Percentiles rank a stretch among this genome's conserved stretches.
These are phyloP conservation scores for Sus cebifrons DNA, from an alignment of 2,797 vertebrate genomes.

Conservation along the genomic window DNA sequence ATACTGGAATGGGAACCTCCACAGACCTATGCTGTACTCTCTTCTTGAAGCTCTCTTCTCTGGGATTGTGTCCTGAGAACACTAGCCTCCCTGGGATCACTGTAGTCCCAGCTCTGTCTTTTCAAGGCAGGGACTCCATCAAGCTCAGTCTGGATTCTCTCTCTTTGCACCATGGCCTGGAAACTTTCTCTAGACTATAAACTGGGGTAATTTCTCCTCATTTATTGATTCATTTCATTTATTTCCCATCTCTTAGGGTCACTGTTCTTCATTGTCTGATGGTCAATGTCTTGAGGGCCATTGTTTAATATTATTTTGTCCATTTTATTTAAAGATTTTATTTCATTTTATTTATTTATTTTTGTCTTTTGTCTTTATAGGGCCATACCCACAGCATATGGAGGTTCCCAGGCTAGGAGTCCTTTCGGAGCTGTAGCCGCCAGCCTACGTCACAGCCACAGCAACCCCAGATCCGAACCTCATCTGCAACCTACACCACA, in stretches of 20 bases:
- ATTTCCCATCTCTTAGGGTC: background rate
- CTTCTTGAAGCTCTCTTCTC: background rate
- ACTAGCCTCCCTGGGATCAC: background rate
- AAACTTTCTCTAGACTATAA: background rate
- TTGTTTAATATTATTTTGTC: background rate
- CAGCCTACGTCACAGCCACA: too few species aligned
- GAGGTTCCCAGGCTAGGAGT: too few species aligned
- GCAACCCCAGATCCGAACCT: too few species aligned
- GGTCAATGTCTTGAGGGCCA: background rate
- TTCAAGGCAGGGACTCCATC: background rate
- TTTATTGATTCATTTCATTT: background rate
- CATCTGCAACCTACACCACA: too few species aligned
- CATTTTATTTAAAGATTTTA: background rate
- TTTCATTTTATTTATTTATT: too few species aligned
- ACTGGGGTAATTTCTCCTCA: too few species aligned
- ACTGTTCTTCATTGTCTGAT: background rate
- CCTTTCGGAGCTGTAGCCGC: too few species aligned
- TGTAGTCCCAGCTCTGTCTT: background rate
- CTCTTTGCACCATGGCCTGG: background rate
- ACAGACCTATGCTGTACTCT: background rate
- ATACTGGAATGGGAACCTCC: background rate
- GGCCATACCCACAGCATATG: too few species aligned
- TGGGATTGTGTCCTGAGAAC: background rate
- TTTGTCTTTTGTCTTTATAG: too few species aligned
- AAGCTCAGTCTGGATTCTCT: background rate